A percentile compares a stretch with the other conserved stretches of the same genome.
These are phyloP conservation scores for Delphinapterus leucas DNA, from an alignment of 2,113 vertebrate species.

Conservation along the genomic window DNA sequence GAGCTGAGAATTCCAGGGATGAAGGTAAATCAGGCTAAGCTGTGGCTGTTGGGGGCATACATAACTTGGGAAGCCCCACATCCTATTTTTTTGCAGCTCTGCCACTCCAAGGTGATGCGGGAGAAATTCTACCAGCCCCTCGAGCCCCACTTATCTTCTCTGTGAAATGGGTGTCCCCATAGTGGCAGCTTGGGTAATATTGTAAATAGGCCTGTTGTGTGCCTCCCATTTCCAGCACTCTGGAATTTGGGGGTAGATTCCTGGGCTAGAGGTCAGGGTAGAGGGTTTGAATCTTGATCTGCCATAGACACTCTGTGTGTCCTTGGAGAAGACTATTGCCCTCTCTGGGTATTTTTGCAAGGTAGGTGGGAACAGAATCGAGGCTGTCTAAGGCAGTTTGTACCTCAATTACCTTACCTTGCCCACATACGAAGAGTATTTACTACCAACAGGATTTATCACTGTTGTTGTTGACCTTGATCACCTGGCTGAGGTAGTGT, in stretches of 20 bases:
- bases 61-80: not conserved
- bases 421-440: not conserved
- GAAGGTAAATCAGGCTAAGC: not conserved
- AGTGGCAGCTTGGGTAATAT: not conserved
- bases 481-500: not conserved
- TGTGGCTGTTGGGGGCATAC: rapidly evolving
- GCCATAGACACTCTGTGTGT: not conserved
- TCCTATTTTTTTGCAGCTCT: not conserved
- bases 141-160: not conserved
- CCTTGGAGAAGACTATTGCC: not conserved
- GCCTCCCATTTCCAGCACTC: not conserved
- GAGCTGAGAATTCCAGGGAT: not conserved
- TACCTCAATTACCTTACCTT: not conserved
- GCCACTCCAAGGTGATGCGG: not conserved
- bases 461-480: not conserved
- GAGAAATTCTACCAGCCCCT: not conserved
- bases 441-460: not conserved
- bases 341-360: constrained; percentile 1
- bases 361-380: not conserved
- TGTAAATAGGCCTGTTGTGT: not conserved
- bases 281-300: not conserved
- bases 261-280: not conserved
- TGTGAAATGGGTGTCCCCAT: not conserved
- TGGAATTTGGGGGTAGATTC: not conserved
- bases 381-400: not conserved